Base-by-base conservation (phyloP, 2,113 vertebrate species). In the Apodemus speciosus region DNA sequence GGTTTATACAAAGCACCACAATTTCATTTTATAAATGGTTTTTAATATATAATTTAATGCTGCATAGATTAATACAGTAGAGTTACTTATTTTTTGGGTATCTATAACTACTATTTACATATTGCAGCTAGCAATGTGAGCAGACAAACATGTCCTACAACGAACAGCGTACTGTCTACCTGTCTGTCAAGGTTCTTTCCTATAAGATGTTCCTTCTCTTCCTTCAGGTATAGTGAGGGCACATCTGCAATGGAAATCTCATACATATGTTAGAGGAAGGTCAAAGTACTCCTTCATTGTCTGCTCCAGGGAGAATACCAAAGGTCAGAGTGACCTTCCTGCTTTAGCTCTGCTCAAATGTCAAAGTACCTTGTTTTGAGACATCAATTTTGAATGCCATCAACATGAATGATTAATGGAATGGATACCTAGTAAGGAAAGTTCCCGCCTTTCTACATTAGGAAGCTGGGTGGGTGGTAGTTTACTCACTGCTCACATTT, bases 21-120 rank as follows among this genome's bases (percentile, higher is more conserved):
- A 75, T 88, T 93, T 91, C 27, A 81, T 85, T 93, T 85, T 88
- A 85, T 79, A 92, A 94, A 72, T 46, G 14, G 30, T 51, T 81
- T 72, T 49, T 93, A 53, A 83, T 16, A 93, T 66, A 66, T 87
- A 88, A 85, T 90, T 90, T 72, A n/a, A 87, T 64, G 40, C 10
- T 90, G 30, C 8, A 90, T 35, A 72, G 69, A 68, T 35, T 49
- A 60, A 94, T 40, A 68, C n/a, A 79, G 25, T 88, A 49, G 30
- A 94, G 21, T 76, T 88, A 73, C 11, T 7, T 58, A 43, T 56
- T 91, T 93, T 43, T 7, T 76, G 77, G 83, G 15, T 90, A 77
- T 53, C 62, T 88, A 43, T 10, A 49, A 9, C 60, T 85, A 27
- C 16, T 92, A 32, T 79, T 90, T 90, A 73, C 43, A 35, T 68